Conservation (phyloP, 2,888 invertebrate genomes). For the Lapara coniferarum region DNA sequence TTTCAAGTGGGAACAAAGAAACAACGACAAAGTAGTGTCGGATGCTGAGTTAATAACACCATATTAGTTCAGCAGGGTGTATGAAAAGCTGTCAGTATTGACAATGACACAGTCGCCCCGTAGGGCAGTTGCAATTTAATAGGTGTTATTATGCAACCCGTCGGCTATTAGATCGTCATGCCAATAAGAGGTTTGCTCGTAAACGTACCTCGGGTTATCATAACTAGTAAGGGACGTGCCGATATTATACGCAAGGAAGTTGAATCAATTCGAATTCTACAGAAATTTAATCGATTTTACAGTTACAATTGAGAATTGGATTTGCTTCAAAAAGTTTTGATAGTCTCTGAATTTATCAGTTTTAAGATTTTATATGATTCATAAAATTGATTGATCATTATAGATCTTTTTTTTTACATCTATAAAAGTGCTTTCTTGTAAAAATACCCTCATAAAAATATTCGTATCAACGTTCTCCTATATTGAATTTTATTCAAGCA, state of each 20-base stretch:
- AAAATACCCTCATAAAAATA: neutral
- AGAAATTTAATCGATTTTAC: neutral
- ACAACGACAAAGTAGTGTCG: neutral
- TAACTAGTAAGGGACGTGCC: neutral
- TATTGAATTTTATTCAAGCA: slow-evolving; percentile 9
- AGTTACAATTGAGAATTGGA: neutral
- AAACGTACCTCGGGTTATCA: neutral
- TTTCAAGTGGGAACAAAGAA: neutral
- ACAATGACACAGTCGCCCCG: slow-evolving; percentile 49
- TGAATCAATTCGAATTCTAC: neutral
- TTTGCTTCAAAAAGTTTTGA: too few relatives aligned
- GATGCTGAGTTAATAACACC: slow-evolving; percentile 9
- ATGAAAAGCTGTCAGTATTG: slow-evolving; percentile 25
- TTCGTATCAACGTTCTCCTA: neutral
- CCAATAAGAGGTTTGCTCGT: slow-evolving; percentile 41
- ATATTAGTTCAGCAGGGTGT: slow-evolving; percentile 9
- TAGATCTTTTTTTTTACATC: neutral
- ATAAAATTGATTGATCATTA: too few relatives aligned
- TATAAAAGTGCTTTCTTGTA: neutral
- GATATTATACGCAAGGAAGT: neutral
- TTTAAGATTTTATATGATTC: too few relatives aligned
- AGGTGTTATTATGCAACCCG: slow-evolving; percentile 66
- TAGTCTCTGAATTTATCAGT: too few relatives aligned
- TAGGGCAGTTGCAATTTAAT: slow-evolving; percentile 59
- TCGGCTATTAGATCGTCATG: slow-evolving; percentile 57